Conservation (phyloP, 2,797 vertebrate species). For the Liasis olivaceus region DNA sequence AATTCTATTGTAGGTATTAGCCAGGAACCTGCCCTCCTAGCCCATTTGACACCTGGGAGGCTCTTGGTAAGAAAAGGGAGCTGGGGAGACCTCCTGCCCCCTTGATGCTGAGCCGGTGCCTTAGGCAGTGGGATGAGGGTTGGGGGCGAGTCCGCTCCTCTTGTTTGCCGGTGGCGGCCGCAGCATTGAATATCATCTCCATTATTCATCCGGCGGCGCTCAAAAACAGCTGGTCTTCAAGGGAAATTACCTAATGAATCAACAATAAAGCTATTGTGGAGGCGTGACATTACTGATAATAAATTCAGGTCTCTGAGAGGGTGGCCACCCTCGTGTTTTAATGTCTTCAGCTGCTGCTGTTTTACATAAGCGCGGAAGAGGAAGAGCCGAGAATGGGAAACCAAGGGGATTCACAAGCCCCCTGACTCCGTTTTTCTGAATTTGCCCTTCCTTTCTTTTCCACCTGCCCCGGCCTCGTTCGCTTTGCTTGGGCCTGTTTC, state of each 20-base stretch:
- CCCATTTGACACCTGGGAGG: slow-evolving; percentile 72
- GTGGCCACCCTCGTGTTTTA: slow-evolving; percentile 65
- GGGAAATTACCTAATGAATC: slow-evolving; percentile 85
- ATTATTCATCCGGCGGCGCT: slow-evolving; percentile 88
- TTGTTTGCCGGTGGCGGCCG: slow-evolving; percentile 63
- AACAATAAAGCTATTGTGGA: slow-evolving; percentile 78
- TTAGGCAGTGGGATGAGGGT: slow-evolving; percentile 63
- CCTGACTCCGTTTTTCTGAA: background rate
- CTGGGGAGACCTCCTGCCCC: slow-evolving; percentile 73
- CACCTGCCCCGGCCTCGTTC: background rate
- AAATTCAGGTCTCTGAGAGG: slow-evolving; percentile 68
- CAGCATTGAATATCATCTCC: slow-evolving; percentile 61
- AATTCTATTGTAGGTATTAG: slow-evolving; percentile 70
- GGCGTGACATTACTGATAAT: slow-evolving; percentile 71
- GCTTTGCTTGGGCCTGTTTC: background rate
- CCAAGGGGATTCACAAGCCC: background rate
- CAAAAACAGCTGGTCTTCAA: slow-evolving; percentile 92
- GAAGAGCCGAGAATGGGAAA: slow-evolving; percentile 32
- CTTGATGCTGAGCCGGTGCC: slow-evolving; percentile 71
- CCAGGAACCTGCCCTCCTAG: slow-evolving; percentile 68
- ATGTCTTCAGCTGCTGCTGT: slow-evolving; percentile 70
- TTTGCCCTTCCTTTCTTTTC: background rate
- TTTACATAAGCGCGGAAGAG: slow-evolving; percentile 52
- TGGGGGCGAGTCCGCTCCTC: slow-evolving; percentile 40
- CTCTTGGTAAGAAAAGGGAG: slow-evolving; percentile 73